Conservation (phyloP, 2,797 vertebrate genomes). For the Furcifer pardalis region DNA sequence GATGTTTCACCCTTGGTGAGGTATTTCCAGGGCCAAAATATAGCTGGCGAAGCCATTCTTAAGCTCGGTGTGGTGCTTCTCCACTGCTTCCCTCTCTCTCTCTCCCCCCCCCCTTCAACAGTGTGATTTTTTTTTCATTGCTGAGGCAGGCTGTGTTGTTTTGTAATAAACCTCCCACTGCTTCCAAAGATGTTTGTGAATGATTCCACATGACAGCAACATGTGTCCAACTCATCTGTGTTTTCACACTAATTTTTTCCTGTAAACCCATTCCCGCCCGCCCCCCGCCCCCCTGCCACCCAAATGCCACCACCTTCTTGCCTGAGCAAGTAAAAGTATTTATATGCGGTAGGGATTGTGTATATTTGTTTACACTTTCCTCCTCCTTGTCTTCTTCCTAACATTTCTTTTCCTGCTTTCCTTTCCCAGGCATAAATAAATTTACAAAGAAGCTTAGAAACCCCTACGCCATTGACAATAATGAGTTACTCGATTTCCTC, state of each 20-base stretch:
- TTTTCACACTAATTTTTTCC: conserved; percentile 75
- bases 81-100: neutral
- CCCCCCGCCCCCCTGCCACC: neutral
- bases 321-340: conserved; percentile 31
- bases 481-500: conserved; percentile 96
- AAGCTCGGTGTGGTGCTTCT: neutral
- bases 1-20: neutral
- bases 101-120: conserved; percentile 35
- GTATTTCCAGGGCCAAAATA: neutral
- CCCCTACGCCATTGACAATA: conserved; percentile 91
- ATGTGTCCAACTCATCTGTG: conserved; percentile 54
- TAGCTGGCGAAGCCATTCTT: neutral
- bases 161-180: neutral
- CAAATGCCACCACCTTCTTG: neutral
- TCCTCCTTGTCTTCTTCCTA: neutral
- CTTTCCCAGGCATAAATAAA: conserved; percentile 91
- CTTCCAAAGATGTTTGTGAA: conserved; percentile 58
- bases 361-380: neutral
- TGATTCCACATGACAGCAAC: conserved; percentile 61
- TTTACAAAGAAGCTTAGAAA: conserved; percentile 97
- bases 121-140: conserved; percentile 56
- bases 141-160: conserved; percentile 45
- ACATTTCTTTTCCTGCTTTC: conserved; percentile 62
- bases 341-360: neutral
- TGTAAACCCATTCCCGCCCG: conserved; percentile 59